Conservation (phyloP, 2,113 vertebrate species). For the Pelusios castaneus region DNA sequence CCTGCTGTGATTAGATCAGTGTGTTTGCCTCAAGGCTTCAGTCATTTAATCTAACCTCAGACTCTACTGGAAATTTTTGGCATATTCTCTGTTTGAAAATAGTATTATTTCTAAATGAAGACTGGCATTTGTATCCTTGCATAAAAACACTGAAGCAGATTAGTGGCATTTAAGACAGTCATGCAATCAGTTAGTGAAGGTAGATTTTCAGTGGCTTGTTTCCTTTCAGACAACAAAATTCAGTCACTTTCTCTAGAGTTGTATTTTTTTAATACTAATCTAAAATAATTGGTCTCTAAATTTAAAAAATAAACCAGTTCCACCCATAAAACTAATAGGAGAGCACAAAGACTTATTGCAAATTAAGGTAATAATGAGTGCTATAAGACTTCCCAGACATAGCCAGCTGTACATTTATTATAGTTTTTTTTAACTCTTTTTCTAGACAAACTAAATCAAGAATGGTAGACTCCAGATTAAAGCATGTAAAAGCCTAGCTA, state of each 20-base stretch:
- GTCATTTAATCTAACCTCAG: constrained; percentile 38
- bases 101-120: constrained; percentile 35
- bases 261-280: constrained; percentile 57
- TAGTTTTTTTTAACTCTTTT: constrained; percentile 51
- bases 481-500: constrained; percentile 39
- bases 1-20: constrained; percentile 41
- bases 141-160: constrained; percentile 29
- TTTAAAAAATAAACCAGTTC: constrained; percentile 50
- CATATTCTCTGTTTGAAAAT: constrained; percentile 52
- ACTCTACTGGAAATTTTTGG: constrained; percentile 33
- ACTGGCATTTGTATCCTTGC: not conserved
- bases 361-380: constrained; percentile 32
- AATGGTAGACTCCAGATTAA: constrained; percentile 63
- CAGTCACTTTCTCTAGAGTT: constrained; percentile 28
- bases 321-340: constrained; percentile 33
- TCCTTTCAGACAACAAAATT: constrained; percentile 42
- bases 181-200: not conserved
- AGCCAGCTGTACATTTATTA: constrained; percentile 60
- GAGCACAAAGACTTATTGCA: constrained; percentile 37
- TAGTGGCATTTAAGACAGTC: constrained; percentile 3
- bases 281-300: constrained; percentile 45
- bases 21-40: constrained; percentile 55
- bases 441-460: constrained; percentile 59
- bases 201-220: not conserved
- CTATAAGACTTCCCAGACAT: constrained; percentile 34